phyloP scores from a whole-genome alignment of 1,140 invertebrate species.

The Trichonephila clavata region DNA sequence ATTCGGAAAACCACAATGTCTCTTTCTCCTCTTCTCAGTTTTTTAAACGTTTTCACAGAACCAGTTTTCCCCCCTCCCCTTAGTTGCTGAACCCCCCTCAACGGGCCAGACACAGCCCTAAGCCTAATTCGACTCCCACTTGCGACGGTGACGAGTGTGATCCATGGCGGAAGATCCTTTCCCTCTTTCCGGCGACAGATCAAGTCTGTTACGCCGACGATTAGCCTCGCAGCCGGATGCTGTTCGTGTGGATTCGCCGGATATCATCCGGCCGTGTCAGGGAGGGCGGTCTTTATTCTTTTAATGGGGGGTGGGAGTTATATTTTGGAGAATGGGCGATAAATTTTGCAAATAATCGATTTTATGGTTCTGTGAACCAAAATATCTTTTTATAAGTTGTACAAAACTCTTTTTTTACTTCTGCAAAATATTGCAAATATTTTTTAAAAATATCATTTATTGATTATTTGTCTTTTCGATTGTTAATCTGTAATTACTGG shows the following conservation, averaged over 20 bases:
- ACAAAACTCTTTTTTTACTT: no score
- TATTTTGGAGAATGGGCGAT: not conserved
- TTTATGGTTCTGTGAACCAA: no score
- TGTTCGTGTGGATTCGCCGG: not conserved
- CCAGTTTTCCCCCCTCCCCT: conserved; percentile 23
- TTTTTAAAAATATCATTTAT: no score
- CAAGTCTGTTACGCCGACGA: not conserved
- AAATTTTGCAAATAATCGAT: not conserved
- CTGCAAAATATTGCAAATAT: no score
- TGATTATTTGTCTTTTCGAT: no score
- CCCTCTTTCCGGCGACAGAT: conserved; percentile 24
- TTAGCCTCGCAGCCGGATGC: not conserved
- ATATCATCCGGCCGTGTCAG: conserved; percentile 14
- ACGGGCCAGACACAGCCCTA: not conserved
- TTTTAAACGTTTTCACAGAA: conserved; percentile 49
- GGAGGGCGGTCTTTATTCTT: conserved; percentile 53
- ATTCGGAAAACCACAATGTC: conserved; percentile 3
- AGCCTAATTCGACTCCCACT: conserved; percentile 54
- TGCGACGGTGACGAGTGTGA: conserved; percentile 45
- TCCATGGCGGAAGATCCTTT: conserved; percentile 28
- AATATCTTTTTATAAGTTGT: no score
- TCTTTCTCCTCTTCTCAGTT: not conserved
- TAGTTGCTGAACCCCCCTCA: not conserved
- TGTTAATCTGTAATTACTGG: no score
- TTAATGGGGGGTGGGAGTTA: not conserved